Percentiles rank a stretch among this genome's conserved stretches.
These are phyloP conservation scores for Anableps anableps DNA, from an alignment of 2,797 vertebrate genomes.

Conservation along the genomic window DNA sequence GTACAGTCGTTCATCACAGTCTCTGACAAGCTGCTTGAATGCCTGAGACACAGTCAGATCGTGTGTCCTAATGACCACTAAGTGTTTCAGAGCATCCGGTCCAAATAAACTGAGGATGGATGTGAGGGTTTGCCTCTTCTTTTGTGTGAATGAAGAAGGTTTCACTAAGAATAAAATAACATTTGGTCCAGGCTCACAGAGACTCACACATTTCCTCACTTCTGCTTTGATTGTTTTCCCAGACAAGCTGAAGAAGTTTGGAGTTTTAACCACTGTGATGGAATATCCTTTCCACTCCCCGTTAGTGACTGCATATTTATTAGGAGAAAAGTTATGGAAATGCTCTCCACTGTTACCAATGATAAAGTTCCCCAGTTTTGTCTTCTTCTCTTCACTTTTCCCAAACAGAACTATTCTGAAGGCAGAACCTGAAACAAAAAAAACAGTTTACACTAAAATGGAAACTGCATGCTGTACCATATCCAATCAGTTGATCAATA, in stretches of 20 bases:
- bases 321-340: neutral
- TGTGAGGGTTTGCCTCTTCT: constrained; percentile 22
- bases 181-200: constrained; percentile 36
- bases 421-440: constrained; percentile 14
- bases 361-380: constrained; percentile 16
- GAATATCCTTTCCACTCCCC: constrained; percentile 26
- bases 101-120: constrained; percentile 36
- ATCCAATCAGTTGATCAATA: neutral
- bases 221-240: neutral
- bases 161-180: constrained; percentile 47
- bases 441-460: neutral
- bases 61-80: constrained; percentile 19
- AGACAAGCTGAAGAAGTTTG: constrained; percentile 16
- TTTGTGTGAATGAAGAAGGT: constrained; percentile 30
- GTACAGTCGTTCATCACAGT: constrained; percentile 28
- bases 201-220: neutral
- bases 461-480: neutral
- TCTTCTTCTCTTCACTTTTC: constrained; percentile 23
- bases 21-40: neutral
- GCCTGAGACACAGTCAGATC: accelerated
- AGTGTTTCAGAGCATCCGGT: constrained; percentile 33
- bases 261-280: constrained; percentile 23
- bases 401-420: constrained; percentile 45
- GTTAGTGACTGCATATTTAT: accelerated
- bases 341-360: neutral